Base-by-base conservation (phyloP, 2,113 vertebrate genomes). In the Varanus salvator region DNA sequence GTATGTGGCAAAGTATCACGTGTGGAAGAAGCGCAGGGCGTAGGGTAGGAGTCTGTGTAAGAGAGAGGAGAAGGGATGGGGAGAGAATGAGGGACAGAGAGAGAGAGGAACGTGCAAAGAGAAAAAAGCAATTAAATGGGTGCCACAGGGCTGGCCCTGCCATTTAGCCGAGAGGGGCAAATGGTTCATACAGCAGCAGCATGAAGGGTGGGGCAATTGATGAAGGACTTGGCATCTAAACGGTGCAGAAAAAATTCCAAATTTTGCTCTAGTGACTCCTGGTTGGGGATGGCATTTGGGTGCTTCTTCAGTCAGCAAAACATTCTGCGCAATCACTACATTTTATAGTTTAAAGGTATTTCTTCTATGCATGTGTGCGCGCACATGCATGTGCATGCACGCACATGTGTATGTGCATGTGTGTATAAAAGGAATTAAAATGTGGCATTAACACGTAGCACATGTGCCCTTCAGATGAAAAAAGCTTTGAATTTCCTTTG, bases 1-100 rank as follows among this genome's bases (percentile, higher is more conserved):
- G 69, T 60, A 83, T 44, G 12, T 60, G 80, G 25, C 80, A 12
- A 88, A 83, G 71, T 89, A 85, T 78, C 82, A 85, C 48, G 14
- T 6, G 0, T 21, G n/a, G 83, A 64, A 75, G 44, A 85, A 85
- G 74, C 48, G 31, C 7, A 85, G 31, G 15, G 3, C 85, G 60
- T 89, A 83, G 76, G 57, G 31, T 2, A 8, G 31, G 50, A 21
- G 48, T 8, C 15, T 29, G 66, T 50, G 48, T 31, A 8, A 66
- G 54, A 66, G 34, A 66, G n/a, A 83, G n/a, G 68, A 34, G 11
- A 54, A 54, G 54, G 54, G 54, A 54, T 54, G 4, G 54, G 54
- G 54, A 54, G 54, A 12, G 54, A 12, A 54, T 12, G 21, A 78
- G 48, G 21, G 27, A 31, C 48, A 21, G 34, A n/a, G 64, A 19